A percentile compares a stretch with the other conserved stretches of the same genome.
Evolutionary conservation across 37 sponge, comb jelly and placozoan species (phyloP).

Genomic region (Axinella damicornis): DNA sequence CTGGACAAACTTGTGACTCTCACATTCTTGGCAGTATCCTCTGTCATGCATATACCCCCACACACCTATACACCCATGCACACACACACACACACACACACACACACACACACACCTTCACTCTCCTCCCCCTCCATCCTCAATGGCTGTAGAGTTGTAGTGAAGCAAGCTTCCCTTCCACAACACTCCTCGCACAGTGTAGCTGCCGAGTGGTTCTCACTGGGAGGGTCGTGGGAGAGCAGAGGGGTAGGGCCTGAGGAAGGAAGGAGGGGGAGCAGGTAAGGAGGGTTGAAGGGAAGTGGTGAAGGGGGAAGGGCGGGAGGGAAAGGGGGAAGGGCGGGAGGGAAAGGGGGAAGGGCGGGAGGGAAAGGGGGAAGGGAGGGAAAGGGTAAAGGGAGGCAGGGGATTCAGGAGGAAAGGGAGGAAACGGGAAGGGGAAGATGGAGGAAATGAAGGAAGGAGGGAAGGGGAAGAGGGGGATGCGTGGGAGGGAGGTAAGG

Average conservation of each 20-base stretch:
- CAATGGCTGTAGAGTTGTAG: neutral
- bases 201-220: neutral
- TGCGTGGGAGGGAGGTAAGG: too few relatives aligned
- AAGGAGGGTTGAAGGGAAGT: neutral
- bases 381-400: neutral
- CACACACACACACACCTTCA: too few relatives aligned
- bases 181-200: neutral
- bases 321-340: constrained; percentile 1
- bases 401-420: neutral
- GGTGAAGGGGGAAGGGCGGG: neutral
- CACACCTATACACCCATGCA: too few relatives aligned
- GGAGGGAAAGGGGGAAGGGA: constrained; percentile 5
- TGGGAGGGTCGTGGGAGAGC: too few relatives aligned
- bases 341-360: neutral
- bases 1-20: too few relatives aligned
- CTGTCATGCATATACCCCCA: too few relatives aligned
- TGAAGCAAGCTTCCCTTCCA: neutral
- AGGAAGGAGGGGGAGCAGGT: neutral
- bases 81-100: too few relatives aligned
- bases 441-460: neutral
- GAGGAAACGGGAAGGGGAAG: neutral
- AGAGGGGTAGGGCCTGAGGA: too few relatives aligned
- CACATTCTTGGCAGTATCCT: too few relatives aligned
- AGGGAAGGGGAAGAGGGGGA: neutral
- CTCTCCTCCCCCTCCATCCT: neutral